These are phyloP conservation scores for Hemichromis elongatus DNA, from an alignment of 2,113 vertebrate species.

Conservation along the genomic window DNA sequence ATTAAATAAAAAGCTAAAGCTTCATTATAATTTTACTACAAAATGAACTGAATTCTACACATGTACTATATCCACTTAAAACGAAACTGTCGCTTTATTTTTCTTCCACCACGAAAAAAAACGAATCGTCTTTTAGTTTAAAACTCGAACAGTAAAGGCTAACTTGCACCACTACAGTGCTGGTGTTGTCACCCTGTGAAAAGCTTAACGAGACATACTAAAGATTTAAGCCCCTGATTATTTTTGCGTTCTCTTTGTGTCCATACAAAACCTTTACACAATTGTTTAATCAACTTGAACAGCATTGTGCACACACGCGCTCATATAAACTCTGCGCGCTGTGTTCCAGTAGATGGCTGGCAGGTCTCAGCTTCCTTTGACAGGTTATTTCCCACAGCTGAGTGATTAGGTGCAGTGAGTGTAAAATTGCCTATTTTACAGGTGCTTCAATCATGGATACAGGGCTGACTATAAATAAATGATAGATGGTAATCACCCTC, in stretches of 20 bases:
- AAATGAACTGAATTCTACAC: background rate
- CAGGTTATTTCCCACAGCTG: conserved; percentile 68
- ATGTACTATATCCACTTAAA: background rate
- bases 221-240: background rate
- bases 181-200: background rate
- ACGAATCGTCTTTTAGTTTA: background rate
- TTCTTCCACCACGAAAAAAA: background rate
- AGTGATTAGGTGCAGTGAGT: conserved; percentile 67
- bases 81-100: background rate
- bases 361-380: conserved; percentile 53
- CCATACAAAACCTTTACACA: background rate
- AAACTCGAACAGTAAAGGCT: background rate
- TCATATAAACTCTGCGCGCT: background rate
- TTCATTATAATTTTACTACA: background rate
- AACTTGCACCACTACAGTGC: background rate
- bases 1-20: background rate
- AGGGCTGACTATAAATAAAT: conserved; percentile 67
- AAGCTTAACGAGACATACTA: background rate
- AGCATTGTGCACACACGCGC: background rate
- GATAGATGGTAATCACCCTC: conserved; percentile 54
- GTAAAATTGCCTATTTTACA: conserved; percentile 77
- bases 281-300: background rate
- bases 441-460: conserved; percentile 65
- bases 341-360: background rate
- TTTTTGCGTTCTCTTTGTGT: background rate